These are phyloP conservation scores for Thalassophryne amazonica DNA, from an alignment of 2,797 vertebrate species.

Conservation along the genomic window DNA sequence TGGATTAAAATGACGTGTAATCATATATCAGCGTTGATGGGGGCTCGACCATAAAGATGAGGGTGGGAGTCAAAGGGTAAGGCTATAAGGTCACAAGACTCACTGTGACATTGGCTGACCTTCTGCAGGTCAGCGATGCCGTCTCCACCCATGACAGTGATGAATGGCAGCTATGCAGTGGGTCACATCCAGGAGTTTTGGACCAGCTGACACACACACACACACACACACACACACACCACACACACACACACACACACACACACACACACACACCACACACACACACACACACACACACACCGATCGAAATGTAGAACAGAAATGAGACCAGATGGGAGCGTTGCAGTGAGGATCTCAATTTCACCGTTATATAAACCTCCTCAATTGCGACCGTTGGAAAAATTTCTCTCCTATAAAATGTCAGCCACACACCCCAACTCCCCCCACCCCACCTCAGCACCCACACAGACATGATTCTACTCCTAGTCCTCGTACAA, in stretches of 20 bases:
- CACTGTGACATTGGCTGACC: slow-evolving; percentile 72
- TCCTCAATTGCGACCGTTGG: slow-evolving; percentile 24
- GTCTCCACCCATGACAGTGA: slow-evolving; percentile 74
- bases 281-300: background rate
- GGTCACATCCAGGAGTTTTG: slow-evolving; percentile 40
- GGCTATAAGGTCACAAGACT: slow-evolving; percentile 67
- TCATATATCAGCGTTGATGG: slow-evolving; percentile 25
- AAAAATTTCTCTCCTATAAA: slow-evolving; percentile 51
- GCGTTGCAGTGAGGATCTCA: background rate
- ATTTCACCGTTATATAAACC: slow-evolving; percentile 49
- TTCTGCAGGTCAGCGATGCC: slow-evolving; percentile 63
- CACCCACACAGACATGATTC: background rate
- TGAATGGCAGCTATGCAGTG: slow-evolving; percentile 55
- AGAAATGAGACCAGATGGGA: slow-evolving; percentile 3
- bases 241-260: background rate
- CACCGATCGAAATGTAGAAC: background rate
- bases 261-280: background rate
- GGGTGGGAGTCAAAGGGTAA: slow-evolving; percentile 38
- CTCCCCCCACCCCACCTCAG: slow-evolving; percentile 3
- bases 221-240: background rate
- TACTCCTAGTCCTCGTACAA: background rate
- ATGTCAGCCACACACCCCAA: too few species aligned
- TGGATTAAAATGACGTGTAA: slow-evolving; percentile 31
- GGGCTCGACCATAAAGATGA: slow-evolving; percentile 12
- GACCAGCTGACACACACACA: slow-evolving; percentile 16